Percentiles rank a stretch among this genome's conserved stretches.
Evolutionary conservation across 1,140 invertebrate genomes (phyloP).

Genomic region (Drosophila ohnishii): DNA sequence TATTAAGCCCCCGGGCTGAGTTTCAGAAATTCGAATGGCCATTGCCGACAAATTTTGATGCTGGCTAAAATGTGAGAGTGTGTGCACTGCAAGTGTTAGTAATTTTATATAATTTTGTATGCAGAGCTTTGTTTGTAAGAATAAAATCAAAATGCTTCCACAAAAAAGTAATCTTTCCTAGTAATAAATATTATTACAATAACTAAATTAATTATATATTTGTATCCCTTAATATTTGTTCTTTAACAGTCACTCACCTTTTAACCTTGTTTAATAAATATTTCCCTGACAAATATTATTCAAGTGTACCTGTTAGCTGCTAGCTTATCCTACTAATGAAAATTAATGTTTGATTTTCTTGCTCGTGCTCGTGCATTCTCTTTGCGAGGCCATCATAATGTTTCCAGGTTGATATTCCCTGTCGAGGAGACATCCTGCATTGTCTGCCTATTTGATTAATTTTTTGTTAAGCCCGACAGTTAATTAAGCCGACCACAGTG

Average conservation of each 20-base stretch:
- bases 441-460: constrained; percentile 40
- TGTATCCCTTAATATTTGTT: neutral
- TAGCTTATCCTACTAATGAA: constrained; percentile 54
- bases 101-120: neutral
- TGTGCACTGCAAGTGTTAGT: neutral
- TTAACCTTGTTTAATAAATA: neutral
- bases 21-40: constrained; percentile 45
- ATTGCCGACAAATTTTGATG: constrained; percentile 37
- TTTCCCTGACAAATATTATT: neutral
- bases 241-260: neutral
- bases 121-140: neutral
- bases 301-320: constrained; percentile 7
- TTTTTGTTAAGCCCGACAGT: constrained; percentile 42
- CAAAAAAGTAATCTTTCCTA: too few relatives aligned
- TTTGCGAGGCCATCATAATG: constrained; percentile 33
- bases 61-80: constrained; percentile 10
- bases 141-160: too few relatives aligned
- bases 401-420: constrained; percentile 29
- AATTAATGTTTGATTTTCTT: constrained; percentile 60
- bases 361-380: constrained; percentile 12
- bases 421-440: constrained; percentile 26
- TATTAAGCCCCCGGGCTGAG: constrained; percentile 38
- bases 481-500: constrained; percentile 46
- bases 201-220: too few relatives aligned
- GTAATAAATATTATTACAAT: too few relatives aligned